A percentile compares a stretch with the other conserved stretches of the same genome.
phyloP scores from a whole-genome alignment of 2,888 invertebrate genomes.

The Lymantria monacha region DNA sequence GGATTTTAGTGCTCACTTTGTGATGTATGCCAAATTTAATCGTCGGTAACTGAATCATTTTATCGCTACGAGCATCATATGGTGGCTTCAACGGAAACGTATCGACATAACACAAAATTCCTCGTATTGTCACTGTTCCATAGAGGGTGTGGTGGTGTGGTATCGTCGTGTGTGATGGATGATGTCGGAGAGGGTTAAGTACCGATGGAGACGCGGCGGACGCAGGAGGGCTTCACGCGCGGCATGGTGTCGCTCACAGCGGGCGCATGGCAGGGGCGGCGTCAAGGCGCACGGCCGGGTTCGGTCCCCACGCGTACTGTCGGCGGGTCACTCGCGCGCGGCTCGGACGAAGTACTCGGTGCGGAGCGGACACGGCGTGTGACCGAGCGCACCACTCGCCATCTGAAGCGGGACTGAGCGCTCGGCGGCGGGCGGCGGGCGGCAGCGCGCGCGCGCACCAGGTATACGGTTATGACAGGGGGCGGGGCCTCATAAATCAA shows the following conservation, averaged over 20 bases:
- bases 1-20: constrained; percentile 78
- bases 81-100: constrained; percentile 34
- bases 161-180: constrained; percentile 41
- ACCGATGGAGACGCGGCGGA: constrained; percentile 82
- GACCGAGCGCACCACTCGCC: constrained; percentile 77
- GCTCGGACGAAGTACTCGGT: constrained; percentile 56
- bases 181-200: constrained; percentile 54
- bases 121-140: constrained; percentile 50
- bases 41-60: constrained; percentile 84
- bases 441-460: constrained; percentile 83
- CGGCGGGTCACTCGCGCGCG: constrained; percentile 52
- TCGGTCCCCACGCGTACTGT: constrained; percentile 41
- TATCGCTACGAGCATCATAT: constrained; percentile 49
- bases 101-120: constrained; percentile 44
- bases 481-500: constrained; percentile 88
- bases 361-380: constrained; percentile 55
- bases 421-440: constrained; percentile 68
- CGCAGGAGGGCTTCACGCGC: constrained; percentile 80
- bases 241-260: constrained; percentile 73
- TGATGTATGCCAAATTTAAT: constrained; percentile 84
- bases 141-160: constrained; percentile 27
- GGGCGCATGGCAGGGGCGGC: constrained; percentile 70
- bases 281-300: constrained; percentile 35
- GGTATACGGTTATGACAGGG: constrained; percentile 86
- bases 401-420: constrained; percentile 81